Evolutionary conservation across 2,888 invertebrate species (phyloP).

Genomic region (Hyposoter dolosus): DNA sequence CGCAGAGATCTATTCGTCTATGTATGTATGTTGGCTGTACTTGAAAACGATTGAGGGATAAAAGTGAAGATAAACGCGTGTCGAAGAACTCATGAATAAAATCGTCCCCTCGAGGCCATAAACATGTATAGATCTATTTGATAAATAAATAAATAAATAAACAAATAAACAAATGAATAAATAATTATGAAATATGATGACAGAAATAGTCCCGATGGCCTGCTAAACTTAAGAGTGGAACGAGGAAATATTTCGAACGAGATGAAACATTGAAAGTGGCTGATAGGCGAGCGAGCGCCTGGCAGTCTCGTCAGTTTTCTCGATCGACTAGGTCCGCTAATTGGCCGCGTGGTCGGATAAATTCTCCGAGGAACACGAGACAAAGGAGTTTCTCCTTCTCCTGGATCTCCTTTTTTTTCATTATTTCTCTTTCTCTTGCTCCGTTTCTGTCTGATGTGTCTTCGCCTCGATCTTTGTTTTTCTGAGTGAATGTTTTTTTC

Average conservation of each 20-base stretch:
- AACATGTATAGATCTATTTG: slow-evolving; percentile 9
- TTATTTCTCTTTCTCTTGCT: slow-evolving; percentile 13
- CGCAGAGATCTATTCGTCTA: slow-evolving; percentile 44
- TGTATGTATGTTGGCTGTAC: slow-evolving; percentile 27
- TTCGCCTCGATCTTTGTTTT: slow-evolving; percentile 14
- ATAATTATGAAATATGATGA: slow-evolving; percentile 5
- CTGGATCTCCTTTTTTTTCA: slow-evolving; percentile 18
- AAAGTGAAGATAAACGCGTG: slow-evolving; percentile 53
- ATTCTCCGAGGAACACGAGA: slow-evolving; percentile 55
- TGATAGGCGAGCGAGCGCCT: slow-evolving; percentile 55
- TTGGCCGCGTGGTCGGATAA: slow-evolving; percentile 64
- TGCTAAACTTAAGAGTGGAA: slow-evolving; percentile 30
- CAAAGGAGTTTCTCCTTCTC: slow-evolving; percentile 54
- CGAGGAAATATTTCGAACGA: slow-evolving; percentile 52
- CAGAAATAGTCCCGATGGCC: slow-evolving; percentile 38
- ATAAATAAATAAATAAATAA: slow-evolving; percentile 36
- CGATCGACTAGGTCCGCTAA: slow-evolving; percentile 65
- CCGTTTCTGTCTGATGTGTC: slow-evolving; percentile 13
- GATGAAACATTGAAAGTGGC: slow-evolving; percentile 66
- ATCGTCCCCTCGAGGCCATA: slow-evolving; percentile 51
- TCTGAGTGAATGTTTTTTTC: slow-evolving; percentile 18
- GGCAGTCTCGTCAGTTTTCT: slow-evolving; percentile 65
- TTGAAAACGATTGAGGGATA: slow-evolving; percentile 45
- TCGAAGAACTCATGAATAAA: slow-evolving; percentile 63
- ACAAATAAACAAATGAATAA: slow-evolving; percentile 10